Base-by-base conservation (phyloP, 2,888 invertebrate species). In the Chrysina gloriosa region DNA sequence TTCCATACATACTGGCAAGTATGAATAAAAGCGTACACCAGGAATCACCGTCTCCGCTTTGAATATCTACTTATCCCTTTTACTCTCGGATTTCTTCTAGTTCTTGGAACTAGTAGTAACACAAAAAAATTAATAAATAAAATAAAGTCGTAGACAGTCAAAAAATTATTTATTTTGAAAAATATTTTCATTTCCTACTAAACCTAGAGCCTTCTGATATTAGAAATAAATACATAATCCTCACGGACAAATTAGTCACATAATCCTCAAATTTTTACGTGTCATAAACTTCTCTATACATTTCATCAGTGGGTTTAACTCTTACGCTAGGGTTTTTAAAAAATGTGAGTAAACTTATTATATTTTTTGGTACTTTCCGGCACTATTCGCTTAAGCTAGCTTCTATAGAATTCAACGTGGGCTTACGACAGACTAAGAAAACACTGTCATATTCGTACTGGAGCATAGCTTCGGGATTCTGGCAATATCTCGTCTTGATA, bases 391-490 rank as follows among this genome's bases (percentile, higher is more conserved):
- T n/a, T n/a, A n/a, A n/a, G n/a, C n/a, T n/a, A n/a, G n/a, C n/a
- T n/a, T n/a, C n/a, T n/a, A n/a, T n/a, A n/a, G 23, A 5, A 16
- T 61, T 42, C 16, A 16, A 2, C 9, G 16, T 58, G 2, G 93
- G 92, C 80, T 97, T 97, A 75, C 90, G 88, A 77, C 95, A 97
- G 1, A 97, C 93, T 82, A 97, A 95, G 84, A 94, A 97, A 0
- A 96, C 92, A 64, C 96, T 96, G 77, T 93, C 90, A 77, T 98
- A 98, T 77, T 94, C 92, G 77, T 95, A 94, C 74, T 94, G 93
- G 76, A 97, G 87, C 97, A 98, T 97, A 0, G 96, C 96, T 69
- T 90, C 88, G 0, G 92, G 91, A 82, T 97, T 97, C 82, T 97
- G 96, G 3, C 96, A 94, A 82, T 98, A 98, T 76, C 92, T 91